Evolutionary conservation across 2,888 invertebrate genomes (phyloP).

Genomic region (Masnerella sp.): DNA sequence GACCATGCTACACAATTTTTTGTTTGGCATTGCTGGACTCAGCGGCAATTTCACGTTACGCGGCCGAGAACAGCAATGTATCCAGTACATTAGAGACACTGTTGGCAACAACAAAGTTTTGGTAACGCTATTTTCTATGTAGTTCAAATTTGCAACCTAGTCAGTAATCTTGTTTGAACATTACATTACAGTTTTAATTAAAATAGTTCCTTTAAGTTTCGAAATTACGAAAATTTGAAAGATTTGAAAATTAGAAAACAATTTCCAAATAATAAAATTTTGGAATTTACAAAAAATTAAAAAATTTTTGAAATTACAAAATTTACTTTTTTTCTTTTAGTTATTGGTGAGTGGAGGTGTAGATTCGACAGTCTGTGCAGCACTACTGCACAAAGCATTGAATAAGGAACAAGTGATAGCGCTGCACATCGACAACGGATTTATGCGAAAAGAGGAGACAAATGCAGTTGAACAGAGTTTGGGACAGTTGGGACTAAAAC

Average conservation of each 20-base stretch:
- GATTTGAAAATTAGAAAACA: too few species aligned
- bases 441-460: conserved; percentile 98
- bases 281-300: too few species aligned
- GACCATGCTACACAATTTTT: conserved; percentile 95
- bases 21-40: conserved; percentile 93
- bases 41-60: conserved; percentile 93
- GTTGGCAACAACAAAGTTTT: conserved; percentile 96
- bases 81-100: conserved; percentile 92
- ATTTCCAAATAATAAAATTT: too few species aligned
- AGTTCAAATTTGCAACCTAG: conserved; percentile 76
- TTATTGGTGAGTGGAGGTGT: conserved; percentile 98
- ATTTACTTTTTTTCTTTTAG: conserved; percentile 77
- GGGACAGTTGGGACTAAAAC: conserved; percentile 88
- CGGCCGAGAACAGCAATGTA: conserved; percentile 91
- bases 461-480: conserved; percentile 91
- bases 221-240: too few species aligned
- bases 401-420: conserved; percentile 95
- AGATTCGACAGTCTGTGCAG: conserved; percentile 99
- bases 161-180: too few species aligned
- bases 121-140: too few species aligned
- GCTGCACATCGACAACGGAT: conserved; percentile 98
- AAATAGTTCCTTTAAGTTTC: too few species aligned
- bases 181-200: too few species aligned
- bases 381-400: conserved; percentile 93
- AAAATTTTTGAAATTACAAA: too few species aligned